Evolutionary conservation across 2,113 vertebrate genomes (phyloP).

Genomic region (Pycnonotus jocosus): DNA sequence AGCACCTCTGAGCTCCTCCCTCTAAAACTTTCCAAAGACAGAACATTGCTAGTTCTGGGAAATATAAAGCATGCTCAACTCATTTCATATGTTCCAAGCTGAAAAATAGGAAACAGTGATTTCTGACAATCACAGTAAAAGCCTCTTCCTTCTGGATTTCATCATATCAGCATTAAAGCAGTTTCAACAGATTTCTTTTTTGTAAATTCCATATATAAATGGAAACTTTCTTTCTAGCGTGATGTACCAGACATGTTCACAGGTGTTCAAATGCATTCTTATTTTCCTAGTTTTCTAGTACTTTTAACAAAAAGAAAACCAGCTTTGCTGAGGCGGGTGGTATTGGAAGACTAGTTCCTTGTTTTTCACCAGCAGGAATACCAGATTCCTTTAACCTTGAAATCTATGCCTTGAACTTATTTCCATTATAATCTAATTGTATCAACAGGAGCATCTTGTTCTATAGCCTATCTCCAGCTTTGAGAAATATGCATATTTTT

Average conservation of each 20-base stretch:
- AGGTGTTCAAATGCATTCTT: not conserved
- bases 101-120: not conserved
- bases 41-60: slow-evolving; percentile 19
- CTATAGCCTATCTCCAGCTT: not conserved
- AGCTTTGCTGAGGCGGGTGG: not conserved
- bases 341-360: not conserved
- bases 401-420: not conserved
- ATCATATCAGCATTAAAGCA: not conserved
- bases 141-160: not conserved
- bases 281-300: not conserved
- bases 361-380: not conserved
- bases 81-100: not conserved
- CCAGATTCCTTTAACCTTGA: not conserved
- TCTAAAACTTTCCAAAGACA: slow-evolving; percentile 11
- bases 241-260: not conserved
- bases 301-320: not conserved
- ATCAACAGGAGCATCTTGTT: not conserved
- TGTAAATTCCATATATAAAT: not conserved
- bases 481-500: not conserved
- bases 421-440: not conserved
- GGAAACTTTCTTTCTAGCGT: not conserved
- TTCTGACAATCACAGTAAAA: not conserved
- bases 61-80: not conserved
- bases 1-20: slow-evolving; percentile 56
- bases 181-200: not conserved